Evolutionary conservation across 2,888 invertebrate species (phyloP), one percentile per base, ranked within the genome.

Genomic region (Yponomeuta malinellus): DNA sequence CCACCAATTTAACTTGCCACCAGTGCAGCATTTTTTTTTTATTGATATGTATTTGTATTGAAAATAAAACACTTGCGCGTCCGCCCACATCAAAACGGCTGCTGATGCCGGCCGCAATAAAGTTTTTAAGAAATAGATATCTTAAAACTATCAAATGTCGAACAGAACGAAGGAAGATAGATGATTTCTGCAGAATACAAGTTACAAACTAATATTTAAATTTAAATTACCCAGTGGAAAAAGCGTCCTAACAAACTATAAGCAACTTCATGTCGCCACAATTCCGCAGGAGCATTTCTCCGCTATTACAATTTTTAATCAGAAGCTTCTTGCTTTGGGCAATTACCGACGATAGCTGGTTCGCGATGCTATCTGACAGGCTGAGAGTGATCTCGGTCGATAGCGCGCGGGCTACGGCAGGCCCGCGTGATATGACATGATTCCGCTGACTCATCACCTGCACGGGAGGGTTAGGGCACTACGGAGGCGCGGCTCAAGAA

Each of bases 391-490:
- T 59, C 52, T 59, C 52, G 52, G 15, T 12, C 29, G 65, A 65
- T 29, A 65, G 29, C 65, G 33, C 23, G 31, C 33, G 29, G 65
- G 65, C 8, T 65, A 10, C 33, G 29, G 29, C 31, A 65, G 65
- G 33, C 65, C 33, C 65, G 31, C 29, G 33, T 33, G 65, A 65
- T 65, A 65, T 10, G 65, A 10, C 65, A 65, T 31, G 65, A 65
- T 23, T 65, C 29, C 33, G 65, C 65, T 10, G 31, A 65, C 10
- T 65, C 65, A 65, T 65, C 65, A 33, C 29, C 65, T 65, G 65
- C 33, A 65, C 6, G 5, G 33, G 33, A 10, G 65, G 65, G 65
- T 65, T 65, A 31, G 31, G 10, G 10, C 52, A 12, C 12, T 59
- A 15, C 2, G 15, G 52, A 15, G 15, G 52, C 6, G 9, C 43